phyloP scores from a whole-genome alignment of 2,113 vertebrate species.

The Gallinago media region DNA sequence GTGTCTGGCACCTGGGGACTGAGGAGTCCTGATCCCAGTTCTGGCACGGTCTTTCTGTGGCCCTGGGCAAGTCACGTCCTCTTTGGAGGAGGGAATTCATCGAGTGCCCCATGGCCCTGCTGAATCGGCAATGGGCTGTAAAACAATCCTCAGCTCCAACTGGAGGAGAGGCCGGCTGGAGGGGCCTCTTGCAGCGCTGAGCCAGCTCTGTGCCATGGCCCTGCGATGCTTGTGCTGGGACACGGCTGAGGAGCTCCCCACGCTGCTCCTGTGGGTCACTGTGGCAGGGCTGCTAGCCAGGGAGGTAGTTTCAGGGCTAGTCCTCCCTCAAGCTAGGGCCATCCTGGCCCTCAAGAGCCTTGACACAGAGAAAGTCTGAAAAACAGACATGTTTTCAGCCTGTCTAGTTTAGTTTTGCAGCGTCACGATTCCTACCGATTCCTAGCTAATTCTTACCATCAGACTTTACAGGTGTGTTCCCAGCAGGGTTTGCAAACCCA shows the following conservation, averaged over 20 bases:
- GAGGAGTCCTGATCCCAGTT: constrained; percentile 45
- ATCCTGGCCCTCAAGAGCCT: neutral
- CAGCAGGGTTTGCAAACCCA: neutral
- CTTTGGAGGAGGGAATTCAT: constrained; percentile 32
- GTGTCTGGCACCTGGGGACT: constrained; percentile 66
- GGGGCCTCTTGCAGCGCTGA: neutral
- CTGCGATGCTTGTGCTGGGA: neutral
- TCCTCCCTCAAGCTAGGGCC: fast-evolving
- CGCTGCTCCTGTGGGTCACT: neutral
- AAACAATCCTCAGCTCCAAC: neutral
- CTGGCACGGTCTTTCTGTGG: constrained; percentile 29
- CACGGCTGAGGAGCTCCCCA: neutral
- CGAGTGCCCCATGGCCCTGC: constrained; percentile 1
- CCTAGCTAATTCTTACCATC: neutral
- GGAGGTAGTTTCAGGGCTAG: neutral
- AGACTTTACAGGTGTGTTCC: neutral
- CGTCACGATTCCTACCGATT: neutral
- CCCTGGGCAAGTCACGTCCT: constrained; percentile 65
- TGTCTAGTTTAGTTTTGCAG: neutral
- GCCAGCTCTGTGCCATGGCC: neutral
- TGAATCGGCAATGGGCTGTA: neutral
- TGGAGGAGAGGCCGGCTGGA: neutral
- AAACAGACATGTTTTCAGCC: neutral
- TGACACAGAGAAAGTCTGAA: neutral
- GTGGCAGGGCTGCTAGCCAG: neutral